phyloP scores from a whole-genome alignment of 2,888 invertebrate genomes.

The Oasisia sp. region DNA sequence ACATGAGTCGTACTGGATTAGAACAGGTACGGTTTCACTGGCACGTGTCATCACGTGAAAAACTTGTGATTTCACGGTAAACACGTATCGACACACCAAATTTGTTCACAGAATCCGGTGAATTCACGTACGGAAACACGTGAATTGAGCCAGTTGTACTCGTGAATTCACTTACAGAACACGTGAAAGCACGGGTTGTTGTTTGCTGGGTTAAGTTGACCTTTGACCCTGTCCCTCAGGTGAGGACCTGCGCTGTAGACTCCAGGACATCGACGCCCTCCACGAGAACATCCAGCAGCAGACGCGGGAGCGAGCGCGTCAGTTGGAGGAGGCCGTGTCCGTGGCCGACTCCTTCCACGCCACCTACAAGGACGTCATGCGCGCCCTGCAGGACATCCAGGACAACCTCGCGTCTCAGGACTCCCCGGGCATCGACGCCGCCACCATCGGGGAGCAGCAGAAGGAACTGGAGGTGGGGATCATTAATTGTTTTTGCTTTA shows the following conservation, averaged over 20 bases:
- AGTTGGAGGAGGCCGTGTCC: constrained; percentile 52
- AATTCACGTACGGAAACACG: too few species aligned
- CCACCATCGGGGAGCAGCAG: constrained; percentile 61
- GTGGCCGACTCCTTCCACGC: constrained; percentile 58
- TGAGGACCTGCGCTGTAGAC: constrained; percentile 58
- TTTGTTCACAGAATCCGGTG: too few species aligned
- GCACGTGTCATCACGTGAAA: too few species aligned
- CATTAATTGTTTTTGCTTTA: too few species aligned
- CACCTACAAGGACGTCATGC: constrained; percentile 56
- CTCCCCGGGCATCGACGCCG: constrained; percentile 60
- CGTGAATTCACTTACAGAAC: too few species aligned
- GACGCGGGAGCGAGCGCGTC: constrained; percentile 48
- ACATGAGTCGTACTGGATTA: too few species aligned
- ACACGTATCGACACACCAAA: too few species aligned
- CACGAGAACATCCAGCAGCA: constrained; percentile 47
- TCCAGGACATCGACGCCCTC: constrained; percentile 54
- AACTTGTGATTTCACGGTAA: too few species aligned
- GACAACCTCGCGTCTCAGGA: constrained; percentile 63
- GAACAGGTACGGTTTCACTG: too few species aligned
- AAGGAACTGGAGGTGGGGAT: constrained; percentile 59
- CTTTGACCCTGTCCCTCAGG: constrained; percentile 42
- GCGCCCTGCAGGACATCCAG: constrained; percentile 59
- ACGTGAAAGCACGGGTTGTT: too few species aligned
- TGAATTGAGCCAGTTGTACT: too few species aligned
- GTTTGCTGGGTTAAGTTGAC: not conserved